A percentile compares a stretch with the other conserved stretches of the same genome.
phyloP scores from a whole-genome alignment of 2,888 invertebrate genomes.

The Melipona beecheii region DNA sequence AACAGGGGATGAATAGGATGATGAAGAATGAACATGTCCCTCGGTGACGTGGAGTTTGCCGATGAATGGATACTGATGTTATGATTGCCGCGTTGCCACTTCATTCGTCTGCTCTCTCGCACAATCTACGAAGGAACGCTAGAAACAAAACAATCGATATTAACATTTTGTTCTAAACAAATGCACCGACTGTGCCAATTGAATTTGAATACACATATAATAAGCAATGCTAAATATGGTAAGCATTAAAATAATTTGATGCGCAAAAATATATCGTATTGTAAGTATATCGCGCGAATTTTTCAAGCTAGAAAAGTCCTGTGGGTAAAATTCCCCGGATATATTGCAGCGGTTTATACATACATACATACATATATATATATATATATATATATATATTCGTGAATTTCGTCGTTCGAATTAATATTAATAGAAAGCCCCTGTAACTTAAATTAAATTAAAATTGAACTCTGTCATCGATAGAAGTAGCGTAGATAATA shows the following conservation, averaged over 20 bases:
- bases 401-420: neutral
- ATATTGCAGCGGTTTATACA: conserved; percentile 1
- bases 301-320: neutral
- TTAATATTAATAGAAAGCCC: conserved; percentile 40
- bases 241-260: conserved; percentile 52
- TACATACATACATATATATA: neutral
- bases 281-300: neutral
- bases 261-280: conserved; percentile 72
- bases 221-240: conserved; percentile 29
- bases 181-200: neutral
- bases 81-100: conserved; percentile 30
- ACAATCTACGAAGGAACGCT: conserved; percentile 93
- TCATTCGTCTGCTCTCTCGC: conserved; percentile 85
- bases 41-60: conserved; percentile 59
- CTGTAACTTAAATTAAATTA: conserved; percentile 14
- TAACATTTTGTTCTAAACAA: neutral
- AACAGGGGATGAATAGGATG: conserved; percentile 51
- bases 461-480: neutral
- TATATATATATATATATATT: neutral
- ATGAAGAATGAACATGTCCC: conserved; percentile 63
- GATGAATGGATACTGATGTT: conserved; percentile 45
- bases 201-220: conserved; percentile 22
- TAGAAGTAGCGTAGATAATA: neutral
- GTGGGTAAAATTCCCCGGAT: conserved; percentile 3
- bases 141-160: conserved; percentile 70